Evolutionary conservation across 1,140 invertebrate species (phyloP).

Genomic region (Brachionus manjavacas): DNA sequence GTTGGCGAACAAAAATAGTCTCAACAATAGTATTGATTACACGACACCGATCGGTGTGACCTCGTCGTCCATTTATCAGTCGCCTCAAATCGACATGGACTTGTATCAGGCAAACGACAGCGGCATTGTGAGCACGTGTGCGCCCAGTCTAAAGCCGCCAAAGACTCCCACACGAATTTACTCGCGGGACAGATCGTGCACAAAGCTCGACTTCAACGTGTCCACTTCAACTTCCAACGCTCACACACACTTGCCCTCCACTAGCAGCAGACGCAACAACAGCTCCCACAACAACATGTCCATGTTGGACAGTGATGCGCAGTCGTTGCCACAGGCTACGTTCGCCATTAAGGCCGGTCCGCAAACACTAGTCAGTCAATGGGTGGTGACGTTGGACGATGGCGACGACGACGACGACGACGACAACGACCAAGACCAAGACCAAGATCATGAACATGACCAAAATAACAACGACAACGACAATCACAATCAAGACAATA

Average conservation of each 20-base stretch:
- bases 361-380: constrained; percentile 37
- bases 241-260: not conserved
- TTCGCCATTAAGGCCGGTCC: constrained; percentile 42
- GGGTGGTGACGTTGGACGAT: constrained; percentile 41
- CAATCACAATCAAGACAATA: not conserved
- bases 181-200: not conserved
- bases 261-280: not conserved
- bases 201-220: not conserved
- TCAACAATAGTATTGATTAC: constrained; percentile 30
- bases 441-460: too few relatives aligned
- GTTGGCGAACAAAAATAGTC: not conserved
- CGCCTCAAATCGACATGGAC: constrained; percentile 29
- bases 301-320: constrained; percentile 35
- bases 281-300: constrained; percentile 24
- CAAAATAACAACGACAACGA: too few relatives aligned
- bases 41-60: constrained; percentile 23
- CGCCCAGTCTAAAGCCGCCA: constrained; percentile 15
- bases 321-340: constrained; percentile 20
- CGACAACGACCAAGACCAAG: not conserved
- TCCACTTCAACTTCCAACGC: not conserved
- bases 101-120: constrained; percentile 13
- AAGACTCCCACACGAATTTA: constrained; percentile 37
- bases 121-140: not conserved
- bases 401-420: constrained; percentile 19
- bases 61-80: constrained; percentile 30